A percentile compares a stretch with the other conserved stretches of the same genome.
These are phyloP conservation scores for Cephus runcator DNA, from an alignment of 2,888 invertebrate genomes.

Conservation along the genomic window DNA sequence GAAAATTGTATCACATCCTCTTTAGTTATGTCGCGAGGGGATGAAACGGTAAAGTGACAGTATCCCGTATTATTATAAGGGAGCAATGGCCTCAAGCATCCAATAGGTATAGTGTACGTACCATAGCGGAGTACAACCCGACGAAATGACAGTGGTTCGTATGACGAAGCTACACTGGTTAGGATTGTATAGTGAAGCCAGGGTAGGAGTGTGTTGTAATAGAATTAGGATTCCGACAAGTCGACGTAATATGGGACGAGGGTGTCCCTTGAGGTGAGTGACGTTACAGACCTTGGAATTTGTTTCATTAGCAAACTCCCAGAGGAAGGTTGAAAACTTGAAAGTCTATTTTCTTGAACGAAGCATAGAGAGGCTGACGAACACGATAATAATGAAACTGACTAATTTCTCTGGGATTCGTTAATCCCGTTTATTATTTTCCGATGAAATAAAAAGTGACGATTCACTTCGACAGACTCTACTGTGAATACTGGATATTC, in stretches of 20 bases:
- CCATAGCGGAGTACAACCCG: neutral
- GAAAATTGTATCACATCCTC: conserved; percentile 29
- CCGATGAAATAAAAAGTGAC: neutral
- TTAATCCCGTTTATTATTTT: neutral
- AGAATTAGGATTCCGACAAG: conserved; percentile 32
- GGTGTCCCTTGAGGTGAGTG: conserved; percentile 20
- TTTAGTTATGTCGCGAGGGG: conserved; percentile 16
- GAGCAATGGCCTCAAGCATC: neutral
- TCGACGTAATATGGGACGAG: conserved; percentile 27
- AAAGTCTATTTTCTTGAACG: neutral
- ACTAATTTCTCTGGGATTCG: neutral
- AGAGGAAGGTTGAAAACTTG: neutral
- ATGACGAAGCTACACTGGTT: neutral
- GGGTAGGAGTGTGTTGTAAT: conserved; percentile 15
- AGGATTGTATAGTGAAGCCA: neutral
- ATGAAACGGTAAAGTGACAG: neutral
- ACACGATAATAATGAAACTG: neutral
- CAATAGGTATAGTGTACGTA: neutral
- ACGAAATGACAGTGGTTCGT: neutral
- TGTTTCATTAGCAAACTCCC: neutral
- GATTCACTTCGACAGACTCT: neutral
- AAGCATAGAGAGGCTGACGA: neutral
- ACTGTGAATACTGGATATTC: conserved; percentile 23
- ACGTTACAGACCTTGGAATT: neutral
- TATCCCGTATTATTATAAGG: neutral